phyloP scores from a whole-genome alignment of 2,113 vertebrate species.

The Apodemus speciosus region DNA sequence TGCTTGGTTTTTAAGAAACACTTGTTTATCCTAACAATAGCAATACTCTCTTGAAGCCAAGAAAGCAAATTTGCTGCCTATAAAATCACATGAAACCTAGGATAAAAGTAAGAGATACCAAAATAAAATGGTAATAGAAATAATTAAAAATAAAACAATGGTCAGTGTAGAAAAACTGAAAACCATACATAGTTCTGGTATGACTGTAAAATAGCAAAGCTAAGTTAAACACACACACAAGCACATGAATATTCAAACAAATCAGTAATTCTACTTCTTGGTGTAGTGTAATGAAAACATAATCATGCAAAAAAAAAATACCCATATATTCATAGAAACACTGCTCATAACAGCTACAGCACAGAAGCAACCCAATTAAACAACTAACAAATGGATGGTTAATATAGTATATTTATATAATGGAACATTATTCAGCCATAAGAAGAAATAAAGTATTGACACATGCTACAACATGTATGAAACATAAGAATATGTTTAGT shows the following conservation, averaged over 20 bases:
- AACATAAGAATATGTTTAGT: not conserved
- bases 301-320: not conserved
- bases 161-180: conserved; percentile 13
- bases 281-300: not conserved
- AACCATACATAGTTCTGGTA: not conserved
- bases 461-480: not conserved
- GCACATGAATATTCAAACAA: not conserved
- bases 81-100: conserved; percentile 35
- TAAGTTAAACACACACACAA: not conserved
- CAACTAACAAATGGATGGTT: not conserved
- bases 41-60: conserved; percentile 25
- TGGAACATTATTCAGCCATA: not conserved
- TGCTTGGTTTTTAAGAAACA: conserved; percentile 45
- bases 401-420: not conserved
- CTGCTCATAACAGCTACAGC: not conserved
- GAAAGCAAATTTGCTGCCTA: not conserved
- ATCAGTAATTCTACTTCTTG: not conserved
- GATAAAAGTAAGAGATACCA: not conserved
- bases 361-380: not conserved
- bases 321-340: not conserved
- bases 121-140: not conserved
- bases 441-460: not conserved
- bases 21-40: not conserved
- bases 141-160: not conserved
- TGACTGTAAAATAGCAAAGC: conserved; percentile 41